Evolutionary conservation across 2,888 invertebrate species (phyloP).

Genomic region (Panorpa germanica): DNA sequence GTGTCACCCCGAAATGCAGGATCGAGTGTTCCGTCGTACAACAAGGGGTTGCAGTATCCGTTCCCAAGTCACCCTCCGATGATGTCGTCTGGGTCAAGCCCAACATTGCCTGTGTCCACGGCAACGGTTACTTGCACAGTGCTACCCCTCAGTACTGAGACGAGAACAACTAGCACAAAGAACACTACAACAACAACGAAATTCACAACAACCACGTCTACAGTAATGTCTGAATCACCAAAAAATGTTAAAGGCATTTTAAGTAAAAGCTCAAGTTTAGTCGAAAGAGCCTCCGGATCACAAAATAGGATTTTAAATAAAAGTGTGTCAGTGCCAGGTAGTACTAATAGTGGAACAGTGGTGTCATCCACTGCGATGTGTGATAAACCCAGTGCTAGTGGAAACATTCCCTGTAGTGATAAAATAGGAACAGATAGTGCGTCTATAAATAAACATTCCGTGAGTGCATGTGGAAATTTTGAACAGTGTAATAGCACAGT

Average conservation of each 20-base stretch:
- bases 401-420: slow-evolving; percentile 13
- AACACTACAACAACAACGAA: slow-evolving; percentile 12
- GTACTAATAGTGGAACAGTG: slow-evolving; percentile 22
- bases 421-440: slow-evolving; percentile 9
- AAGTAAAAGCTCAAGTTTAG: slow-evolving; percentile 22
- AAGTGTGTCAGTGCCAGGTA: slow-evolving; percentile 23
- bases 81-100: slow-evolving; percentile 19
- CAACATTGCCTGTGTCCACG: slow-evolving; percentile 19
- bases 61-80: slow-evolving; percentile 59
- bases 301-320: slow-evolving; percentile 18
- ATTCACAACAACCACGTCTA: slow-evolving; percentile 6
- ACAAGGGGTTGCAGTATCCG: slow-evolving; percentile 45
- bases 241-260: no score
- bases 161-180: slow-evolving; percentile 16
- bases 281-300: slow-evolving; percentile 13
- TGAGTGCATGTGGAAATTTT: slow-evolving; percentile 11
- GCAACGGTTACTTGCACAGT: slow-evolving; percentile 24
- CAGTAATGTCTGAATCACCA: slow-evolving; percentile 8
- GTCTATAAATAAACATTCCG: slow-evolving; percentile 12
- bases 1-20: slow-evolving; percentile 11
- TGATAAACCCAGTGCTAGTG: slow-evolving; percentile 10
- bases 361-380: no score
- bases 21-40: slow-evolving; percentile 17
- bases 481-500: no score
- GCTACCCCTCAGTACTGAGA: slow-evolving; percentile 13